These are phyloP conservation scores for Phacellophora camtschatica DNA, from an alignment of 30 jellyfish, hydroid and myxozoan species.

Conservation along the genomic window DNA sequence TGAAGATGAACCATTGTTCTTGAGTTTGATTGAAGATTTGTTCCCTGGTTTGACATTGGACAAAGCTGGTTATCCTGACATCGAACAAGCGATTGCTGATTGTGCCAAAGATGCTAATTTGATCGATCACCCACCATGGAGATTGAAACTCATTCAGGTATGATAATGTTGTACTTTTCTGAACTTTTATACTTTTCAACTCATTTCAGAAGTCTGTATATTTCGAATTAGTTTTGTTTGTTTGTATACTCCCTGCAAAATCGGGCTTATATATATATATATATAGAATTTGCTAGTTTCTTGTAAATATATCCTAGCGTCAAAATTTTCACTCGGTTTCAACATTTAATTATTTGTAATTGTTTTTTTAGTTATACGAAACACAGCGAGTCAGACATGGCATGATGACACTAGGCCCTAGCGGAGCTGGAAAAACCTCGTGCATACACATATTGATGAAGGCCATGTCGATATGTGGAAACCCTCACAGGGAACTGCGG, in stretches of 20 bases:
- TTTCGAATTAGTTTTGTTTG: too few relatives aligned
- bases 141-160: conserved; percentile 80
- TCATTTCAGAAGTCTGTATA: too few relatives aligned
- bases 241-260: too few relatives aligned
- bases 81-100: conserved; percentile 73
- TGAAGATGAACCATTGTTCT: conserved; percentile 90
- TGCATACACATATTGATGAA: conserved; percentile 87
- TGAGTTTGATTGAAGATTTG: conserved; percentile 85
- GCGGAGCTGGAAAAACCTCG: conserved; percentile 91
- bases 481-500: conserved; percentile 85
- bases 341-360: too few relatives aligned
- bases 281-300: too few relatives aligned
- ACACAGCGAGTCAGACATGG: conserved; percentile 95
- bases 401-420: conserved; percentile 92
- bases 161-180: not conserved
- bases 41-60: conserved; percentile 87
- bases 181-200: too few relatives aligned
- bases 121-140: conserved; percentile 87
- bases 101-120: conserved; percentile 67
- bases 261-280: too few relatives aligned
- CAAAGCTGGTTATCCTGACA: conserved; percentile 91
- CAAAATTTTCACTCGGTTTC: too few relatives aligned
- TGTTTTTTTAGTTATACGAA: conserved; percentile 70
- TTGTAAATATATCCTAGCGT: too few relatives aligned
- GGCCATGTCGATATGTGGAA: conserved; percentile 80